Conservation (phyloP, 1,140 invertebrate species). For the Chrysoperla carnea region DNA sequence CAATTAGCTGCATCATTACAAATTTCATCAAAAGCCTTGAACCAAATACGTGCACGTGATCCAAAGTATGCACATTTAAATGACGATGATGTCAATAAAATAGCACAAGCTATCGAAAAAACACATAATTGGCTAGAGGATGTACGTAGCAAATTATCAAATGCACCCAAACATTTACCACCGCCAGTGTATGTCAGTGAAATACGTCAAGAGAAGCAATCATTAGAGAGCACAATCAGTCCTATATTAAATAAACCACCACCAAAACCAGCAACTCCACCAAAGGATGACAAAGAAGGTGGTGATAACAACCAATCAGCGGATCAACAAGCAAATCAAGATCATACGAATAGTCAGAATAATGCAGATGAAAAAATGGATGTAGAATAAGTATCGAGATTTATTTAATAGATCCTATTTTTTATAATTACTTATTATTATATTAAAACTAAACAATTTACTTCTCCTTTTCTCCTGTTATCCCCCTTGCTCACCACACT, state of each 20-base stretch:
- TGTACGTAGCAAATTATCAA: slow-evolving; percentile 38
- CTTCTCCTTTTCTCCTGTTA: too few relatives aligned
- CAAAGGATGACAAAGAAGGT: slow-evolving; percentile 24
- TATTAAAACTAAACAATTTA: too few relatives aligned
- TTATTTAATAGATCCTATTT: too few relatives aligned
- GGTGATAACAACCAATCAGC: slow-evolving; percentile 7
- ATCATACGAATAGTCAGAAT: background rate
- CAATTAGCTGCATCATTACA: slow-evolving; percentile 56
- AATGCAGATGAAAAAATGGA: background rate
- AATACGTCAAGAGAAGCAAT: slow-evolving; percentile 51
- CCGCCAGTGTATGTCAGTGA: slow-evolving; percentile 59
- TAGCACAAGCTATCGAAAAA: slow-evolving; percentile 32
- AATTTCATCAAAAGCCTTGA: slow-evolving; percentile 53
- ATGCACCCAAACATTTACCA: slow-evolving; percentile 38
- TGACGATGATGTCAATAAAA: slow-evolving; percentile 61
- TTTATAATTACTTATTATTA: too few relatives aligned
- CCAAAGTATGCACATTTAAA: slow-evolving; percentile 70
- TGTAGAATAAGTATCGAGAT: background rate
- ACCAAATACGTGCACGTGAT: slow-evolving; percentile 48
- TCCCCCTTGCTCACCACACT: too few relatives aligned
- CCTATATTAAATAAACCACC: slow-evolving; percentile 74
- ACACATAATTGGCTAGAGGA: slow-evolving; percentile 58
- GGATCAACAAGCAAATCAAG: slow-evolving; percentile 8
- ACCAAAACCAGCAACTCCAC: slow-evolving; percentile 43
- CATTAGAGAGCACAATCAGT: slow-evolving; percentile 46